Conservation (phyloP, 1,140 invertebrate species). For the Brachionus rotundiformis region DNA sequence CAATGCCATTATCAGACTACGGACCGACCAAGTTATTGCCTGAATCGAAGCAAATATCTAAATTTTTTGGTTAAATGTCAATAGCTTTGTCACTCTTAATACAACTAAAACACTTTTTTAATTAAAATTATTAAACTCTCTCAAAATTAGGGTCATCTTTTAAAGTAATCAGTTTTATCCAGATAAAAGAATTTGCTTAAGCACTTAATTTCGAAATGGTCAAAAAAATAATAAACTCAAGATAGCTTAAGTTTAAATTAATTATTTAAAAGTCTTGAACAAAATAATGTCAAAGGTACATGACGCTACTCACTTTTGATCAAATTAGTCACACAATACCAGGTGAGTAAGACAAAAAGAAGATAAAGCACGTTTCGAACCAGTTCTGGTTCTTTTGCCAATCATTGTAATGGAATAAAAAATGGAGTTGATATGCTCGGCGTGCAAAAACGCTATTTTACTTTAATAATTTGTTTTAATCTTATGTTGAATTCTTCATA, state of each 20-base stretch:
- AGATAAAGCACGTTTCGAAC: neutral
- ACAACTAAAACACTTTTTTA: neutral
- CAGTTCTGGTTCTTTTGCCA: neutral
- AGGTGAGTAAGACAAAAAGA: neutral
- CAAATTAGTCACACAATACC: neutral
- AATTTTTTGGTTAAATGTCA: neutral
- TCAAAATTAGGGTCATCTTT: neutral
- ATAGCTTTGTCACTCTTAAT: neutral
- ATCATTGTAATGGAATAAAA: neutral
- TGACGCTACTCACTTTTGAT: neutral
- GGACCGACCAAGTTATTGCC: neutral
- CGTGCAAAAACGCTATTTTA: slow-evolving; percentile 48
- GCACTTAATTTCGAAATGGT: neutral
- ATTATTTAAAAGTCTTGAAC: neutral
- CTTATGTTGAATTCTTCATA: slow-evolving; percentile 19
- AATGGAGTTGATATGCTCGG: slow-evolving; percentile 27
- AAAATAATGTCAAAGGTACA: neutral
- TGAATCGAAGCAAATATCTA: neutral
- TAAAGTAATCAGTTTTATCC: neutral
- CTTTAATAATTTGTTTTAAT: slow-evolving; percentile 2
- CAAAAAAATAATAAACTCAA: neutral
- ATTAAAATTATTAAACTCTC: neutral
- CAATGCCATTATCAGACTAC: neutral
- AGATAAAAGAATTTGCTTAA: neutral
- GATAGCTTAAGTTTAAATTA: neutral